Conservation (phyloP, 1,140 invertebrate genomes). For the Drosophila triauraria region DNA sequence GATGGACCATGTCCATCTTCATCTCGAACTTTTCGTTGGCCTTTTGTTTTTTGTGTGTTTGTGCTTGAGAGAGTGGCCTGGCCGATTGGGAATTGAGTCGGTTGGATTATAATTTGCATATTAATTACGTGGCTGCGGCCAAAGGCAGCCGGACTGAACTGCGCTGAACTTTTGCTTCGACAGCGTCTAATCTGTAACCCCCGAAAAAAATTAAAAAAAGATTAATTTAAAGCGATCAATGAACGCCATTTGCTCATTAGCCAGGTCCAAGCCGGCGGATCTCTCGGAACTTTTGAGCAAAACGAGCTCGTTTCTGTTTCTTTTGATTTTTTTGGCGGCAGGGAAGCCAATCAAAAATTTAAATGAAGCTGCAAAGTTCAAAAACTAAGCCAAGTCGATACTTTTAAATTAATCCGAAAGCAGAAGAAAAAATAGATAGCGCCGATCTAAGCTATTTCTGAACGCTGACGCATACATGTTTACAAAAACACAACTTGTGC, state of each 20-base stretch:
- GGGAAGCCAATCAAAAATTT: conserved; percentile 83
- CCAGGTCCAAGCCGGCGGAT: conserved; percentile 61
- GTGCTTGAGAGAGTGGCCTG: conserved; percentile 18
- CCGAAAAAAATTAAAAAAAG: conserved; percentile 79
- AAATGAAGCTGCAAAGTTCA: conserved; percentile 79
- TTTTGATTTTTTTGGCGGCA: conserved; percentile 29
- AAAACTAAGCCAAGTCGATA: conserved; percentile 74
- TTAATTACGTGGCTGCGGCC: conserved; percentile 74
- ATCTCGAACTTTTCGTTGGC: conserved; percentile 33
- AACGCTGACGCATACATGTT: conserved; percentile 54
- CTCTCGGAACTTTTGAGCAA: conserved; percentile 53
- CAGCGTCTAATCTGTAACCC: conserved; percentile 82
- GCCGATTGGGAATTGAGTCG: conserved; percentile 65
- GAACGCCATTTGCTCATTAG: conserved; percentile 84
- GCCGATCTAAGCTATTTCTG: conserved; percentile 57
- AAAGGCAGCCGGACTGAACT: conserved; percentile 55
- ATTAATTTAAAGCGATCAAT: conserved; percentile 84
- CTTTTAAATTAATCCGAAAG: conserved; percentile 71
- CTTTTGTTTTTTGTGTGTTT: conserved; percentile 4
- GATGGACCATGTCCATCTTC: conserved; percentile 59
- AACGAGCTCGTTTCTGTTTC: conserved; percentile 58
- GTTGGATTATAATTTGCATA: conserved; percentile 78
- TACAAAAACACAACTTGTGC: conserved; percentile 13
- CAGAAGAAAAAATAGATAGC: conserved; percentile 43
- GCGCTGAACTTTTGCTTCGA: conserved; percentile 79